Base-by-base conservation (phyloP, 1,140 invertebrate genomes). In the Zaprionus nigranus region DNA sequence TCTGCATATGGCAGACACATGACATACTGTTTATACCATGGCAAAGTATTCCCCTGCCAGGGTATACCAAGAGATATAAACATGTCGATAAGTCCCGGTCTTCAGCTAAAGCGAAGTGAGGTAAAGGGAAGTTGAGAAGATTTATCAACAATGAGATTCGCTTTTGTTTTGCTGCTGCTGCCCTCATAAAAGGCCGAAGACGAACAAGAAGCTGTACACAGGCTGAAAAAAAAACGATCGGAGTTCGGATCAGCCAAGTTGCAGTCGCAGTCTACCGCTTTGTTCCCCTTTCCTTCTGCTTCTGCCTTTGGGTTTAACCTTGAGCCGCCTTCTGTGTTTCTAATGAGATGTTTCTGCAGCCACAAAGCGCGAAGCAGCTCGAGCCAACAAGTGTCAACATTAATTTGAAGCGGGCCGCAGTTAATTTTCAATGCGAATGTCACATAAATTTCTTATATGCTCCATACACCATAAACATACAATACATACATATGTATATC, bases 381-480 rank as follows among this genome's bases (percentile, higher is more conserved):
- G 54, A 77, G 46, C 53, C 65, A 80, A 78, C 84, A 87, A 88
- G 84, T 87, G 80, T 88, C 84, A 83, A 84, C 84, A 84, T 87
- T 87, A 81, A 87, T 87, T 88, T 81, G 69, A 75, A 76, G 78
- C 87, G 58, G 75, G 87, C 83, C 69, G 80, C 68, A 82, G 77
- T 74, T 82, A 74, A 82, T 86, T 82, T 81, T 64, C 62, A 77
- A 62, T 66, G 77, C 69, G 77, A 83, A 66, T 84, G 71, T 78
- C 83, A 63, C 84, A 87, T 87, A 88, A 87, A 88, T 87, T 69
- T 80, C 67, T 57, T 78, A 87, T 80, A 87, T 88, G 71, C 68
- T 43, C 51, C 58, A 40, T 2, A 66, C 26, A 34, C 40, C 40
- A 46, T 17, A 46, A 9, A 46, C 65, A 73, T 64, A 73, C 56